Evolutionary conservation across 2,113 vertebrate species (phyloP).

Genomic region (Sapayoa aenigma): DNA sequence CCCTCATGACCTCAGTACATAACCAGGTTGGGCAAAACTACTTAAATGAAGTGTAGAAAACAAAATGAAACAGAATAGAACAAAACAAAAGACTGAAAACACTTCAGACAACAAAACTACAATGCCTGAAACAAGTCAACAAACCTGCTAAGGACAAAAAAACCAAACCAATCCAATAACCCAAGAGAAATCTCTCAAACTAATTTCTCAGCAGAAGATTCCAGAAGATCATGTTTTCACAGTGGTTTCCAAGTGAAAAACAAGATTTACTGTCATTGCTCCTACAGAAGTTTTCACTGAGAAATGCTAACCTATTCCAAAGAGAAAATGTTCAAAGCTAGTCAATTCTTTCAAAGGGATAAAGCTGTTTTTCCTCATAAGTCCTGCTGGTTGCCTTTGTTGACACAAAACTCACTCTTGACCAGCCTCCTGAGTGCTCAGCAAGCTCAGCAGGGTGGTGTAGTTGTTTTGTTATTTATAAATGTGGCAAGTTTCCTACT

Average conservation of each 20-base stretch:
- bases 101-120: neutral
- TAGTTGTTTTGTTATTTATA: slow-evolving; percentile 41
- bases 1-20: neutral
- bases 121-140: neutral
- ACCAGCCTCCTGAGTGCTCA: neutral
- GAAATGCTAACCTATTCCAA: neutral
- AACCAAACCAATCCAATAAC: neutral
- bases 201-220: neutral
- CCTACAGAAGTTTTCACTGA: neutral
- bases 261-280: neutral
- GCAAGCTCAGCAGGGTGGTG: slow-evolving; percentile 25
- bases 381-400: slow-evolving; percentile 11
- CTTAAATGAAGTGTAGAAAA: neutral
- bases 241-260: neutral
- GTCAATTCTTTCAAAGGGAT: neutral
- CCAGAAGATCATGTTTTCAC: neutral
- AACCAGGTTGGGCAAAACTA: neutral
- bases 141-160: neutral
- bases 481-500: neutral
- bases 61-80: neutral
- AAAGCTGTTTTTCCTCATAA: slow-evolving; percentile 9
- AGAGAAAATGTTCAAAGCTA: neutral
- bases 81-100: neutral
- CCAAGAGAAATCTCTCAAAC: neutral
- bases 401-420: slow-evolving; percentile 43